These are phyloP conservation scores for Dasypogon diadema DNA, from an alignment of 2,888 invertebrate species.

Conservation along the genomic window DNA sequence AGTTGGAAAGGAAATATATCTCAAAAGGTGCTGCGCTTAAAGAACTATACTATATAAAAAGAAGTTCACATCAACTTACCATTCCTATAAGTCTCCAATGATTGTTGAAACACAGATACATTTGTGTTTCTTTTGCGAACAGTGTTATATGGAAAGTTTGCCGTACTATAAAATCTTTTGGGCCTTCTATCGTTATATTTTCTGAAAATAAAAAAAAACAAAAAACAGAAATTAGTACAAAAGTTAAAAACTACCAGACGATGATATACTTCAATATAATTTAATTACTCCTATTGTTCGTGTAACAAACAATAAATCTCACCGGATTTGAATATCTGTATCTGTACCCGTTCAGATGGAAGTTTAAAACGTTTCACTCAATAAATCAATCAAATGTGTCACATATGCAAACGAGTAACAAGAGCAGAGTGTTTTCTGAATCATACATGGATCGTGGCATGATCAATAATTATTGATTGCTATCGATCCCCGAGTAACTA, in stretches of 20 bases:
- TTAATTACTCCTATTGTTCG: background rate
- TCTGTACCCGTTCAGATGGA: background rate
- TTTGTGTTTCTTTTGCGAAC: constrained; percentile 77
- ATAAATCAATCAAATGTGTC: constrained; percentile 52
- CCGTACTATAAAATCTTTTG: constrained; percentile 66
- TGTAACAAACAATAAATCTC: background rate
- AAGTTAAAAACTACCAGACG: constrained; percentile 20
- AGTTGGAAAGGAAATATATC: too few relatives aligned
- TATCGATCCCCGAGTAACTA: constrained; percentile 36
- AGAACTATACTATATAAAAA: too few relatives aligned
- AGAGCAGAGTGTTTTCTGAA: constrained; percentile 32
- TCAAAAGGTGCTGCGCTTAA: too few relatives aligned
- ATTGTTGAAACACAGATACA: constrained; percentile 82
- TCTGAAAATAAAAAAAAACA: constrained; percentile 62
- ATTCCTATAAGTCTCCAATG: constrained; percentile 79
- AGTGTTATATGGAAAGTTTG: constrained; percentile 66
- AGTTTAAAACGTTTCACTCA: constrained; percentile 33
- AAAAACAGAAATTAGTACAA: constrained; percentile 16
- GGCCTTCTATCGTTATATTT: constrained; percentile 69
- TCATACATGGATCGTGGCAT: constrained; percentile 41
- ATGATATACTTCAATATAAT: background rate
- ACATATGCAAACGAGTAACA: constrained; percentile 36
- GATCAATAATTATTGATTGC: constrained; percentile 42
- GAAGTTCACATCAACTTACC: too few relatives aligned
- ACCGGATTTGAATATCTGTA: background rate